These are phyloP conservation scores for Macroteleia sp. DNA, from an alignment of 2,888 invertebrate genomes.

Conservation along the genomic window DNA sequence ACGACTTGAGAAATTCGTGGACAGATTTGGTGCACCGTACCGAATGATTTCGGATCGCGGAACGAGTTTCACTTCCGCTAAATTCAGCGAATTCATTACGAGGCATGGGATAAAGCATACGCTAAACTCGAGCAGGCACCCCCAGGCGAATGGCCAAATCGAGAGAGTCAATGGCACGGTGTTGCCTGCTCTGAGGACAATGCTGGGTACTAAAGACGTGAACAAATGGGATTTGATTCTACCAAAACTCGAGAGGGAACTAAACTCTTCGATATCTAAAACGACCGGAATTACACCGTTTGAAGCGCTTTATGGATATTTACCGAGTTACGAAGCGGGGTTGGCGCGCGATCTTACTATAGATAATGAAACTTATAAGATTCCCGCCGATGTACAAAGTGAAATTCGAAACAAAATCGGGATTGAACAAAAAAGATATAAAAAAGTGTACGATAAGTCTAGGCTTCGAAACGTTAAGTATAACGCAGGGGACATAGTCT, in stretches of 20 bases:
- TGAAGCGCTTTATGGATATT: conserved; percentile 43
- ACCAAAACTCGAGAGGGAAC: conserved; percentile 14
- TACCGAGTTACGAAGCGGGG: neutral
- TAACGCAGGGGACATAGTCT: conserved; percentile 35
- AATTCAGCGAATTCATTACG: neutral
- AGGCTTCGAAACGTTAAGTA: conserved; percentile 27
- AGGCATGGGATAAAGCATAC: conserved; percentile 46
- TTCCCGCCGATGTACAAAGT: neutral
- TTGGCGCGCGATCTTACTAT: neutral
- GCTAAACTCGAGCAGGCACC: conserved; percentile 59
- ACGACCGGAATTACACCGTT: no score
- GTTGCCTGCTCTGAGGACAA: conserved; percentile 46
- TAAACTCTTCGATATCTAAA: conserved; percentile 48
- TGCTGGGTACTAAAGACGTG: conserved; percentile 18
- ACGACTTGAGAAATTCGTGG: conserved; percentile 51
- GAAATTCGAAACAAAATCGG: conserved; percentile 28
- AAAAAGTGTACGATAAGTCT: conserved; percentile 32
- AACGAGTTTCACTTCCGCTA: conserved; percentile 54
- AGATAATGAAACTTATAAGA: neutral
- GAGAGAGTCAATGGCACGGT: conserved; percentile 55
- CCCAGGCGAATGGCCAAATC: conserved; percentile 65
- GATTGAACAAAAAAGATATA: conserved; percentile 44
- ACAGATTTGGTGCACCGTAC: conserved; percentile 57
- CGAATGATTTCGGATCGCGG: conserved; percentile 66
- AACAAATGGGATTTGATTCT: conserved; percentile 54